Conservation (phyloP, 2,113 vertebrate species). For the Sebastes fasciatus region DNA sequence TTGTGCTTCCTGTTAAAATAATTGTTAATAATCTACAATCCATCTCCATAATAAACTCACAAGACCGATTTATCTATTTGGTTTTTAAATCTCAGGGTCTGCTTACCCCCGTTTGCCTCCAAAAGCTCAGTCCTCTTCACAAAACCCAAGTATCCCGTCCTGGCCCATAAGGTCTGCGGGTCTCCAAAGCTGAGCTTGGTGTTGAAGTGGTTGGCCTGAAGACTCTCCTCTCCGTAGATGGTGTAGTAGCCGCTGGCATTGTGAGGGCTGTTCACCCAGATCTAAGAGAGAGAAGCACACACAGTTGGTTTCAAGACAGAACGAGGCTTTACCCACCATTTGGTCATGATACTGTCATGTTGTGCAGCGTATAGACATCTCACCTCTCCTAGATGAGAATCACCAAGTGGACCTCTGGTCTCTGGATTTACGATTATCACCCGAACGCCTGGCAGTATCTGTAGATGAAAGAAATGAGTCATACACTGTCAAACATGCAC, state of each 20-base stretch:
- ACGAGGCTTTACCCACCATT: neutral
- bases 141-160: slow-evolving; percentile 95
- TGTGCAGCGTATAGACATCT: neutral
- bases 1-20: neutral
- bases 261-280: slow-evolving; percentile 97
- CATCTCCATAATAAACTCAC: neutral
- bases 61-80: neutral
- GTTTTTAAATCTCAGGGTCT: neutral
- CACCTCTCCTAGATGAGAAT: slow-evolving; percentile 95
- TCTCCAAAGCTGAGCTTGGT: slow-evolving; percentile 98
- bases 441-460: slow-evolving; percentile 97
- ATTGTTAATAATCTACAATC: neutral
- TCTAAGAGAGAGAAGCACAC: slow-evolving; percentile 76
- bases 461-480: neutral
- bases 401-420: slow-evolving; percentile 96
- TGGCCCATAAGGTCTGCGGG: slow-evolving; percentile 94
- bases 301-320: slow-evolving; percentile 4
- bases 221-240: slow-evolving; percentile 96
- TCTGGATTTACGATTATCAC: slow-evolving; percentile 98
- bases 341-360: neutral
- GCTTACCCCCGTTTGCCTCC: slow-evolving; percentile 92
- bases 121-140: slow-evolving; percentile 95
- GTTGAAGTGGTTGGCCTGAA: slow-evolving; percentile 98
- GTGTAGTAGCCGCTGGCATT: slow-evolving; percentile 97
- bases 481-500: neutral